phyloP scores from a whole-genome alignment of 1,140 invertebrate genomes.

The Propsilocerus akamusi region DNA sequence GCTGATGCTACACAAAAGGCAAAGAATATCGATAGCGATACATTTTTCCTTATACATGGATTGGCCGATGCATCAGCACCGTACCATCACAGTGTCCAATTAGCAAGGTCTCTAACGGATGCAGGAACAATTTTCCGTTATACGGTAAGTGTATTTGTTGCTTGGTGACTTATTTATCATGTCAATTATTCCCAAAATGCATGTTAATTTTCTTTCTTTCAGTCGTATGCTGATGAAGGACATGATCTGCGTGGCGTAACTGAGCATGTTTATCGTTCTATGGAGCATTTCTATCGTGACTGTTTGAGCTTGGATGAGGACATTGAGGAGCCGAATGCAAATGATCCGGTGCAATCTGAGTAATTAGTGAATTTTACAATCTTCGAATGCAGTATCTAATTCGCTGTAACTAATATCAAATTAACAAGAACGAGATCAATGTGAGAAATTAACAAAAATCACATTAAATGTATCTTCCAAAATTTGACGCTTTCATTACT shows the following conservation, averaged over 20 bases:
- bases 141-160: slow-evolving; percentile 43
- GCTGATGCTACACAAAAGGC: slow-evolving; percentile 74
- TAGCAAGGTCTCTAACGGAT: slow-evolving; percentile 70
- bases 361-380: too few relatives aligned
- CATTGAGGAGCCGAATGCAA: slow-evolving; percentile 11
- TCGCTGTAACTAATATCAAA: too few relatives aligned
- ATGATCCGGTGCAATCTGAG: not conserved
- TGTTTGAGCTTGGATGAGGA: slow-evolving; percentile 67
- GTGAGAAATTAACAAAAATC: too few relatives aligned
- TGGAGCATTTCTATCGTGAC: slow-evolving; percentile 68
- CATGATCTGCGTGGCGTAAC: slow-evolving; percentile 55
- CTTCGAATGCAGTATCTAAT: too few relatives aligned
- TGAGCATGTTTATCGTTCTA: slow-evolving; percentile 65
- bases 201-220: slow-evolving; percentile 9
- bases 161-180: not conserved
- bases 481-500: too few relatives aligned
- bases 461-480: too few relatives aligned
- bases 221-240: slow-evolving; percentile 72
- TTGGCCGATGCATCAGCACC: slow-evolving; percentile 74
- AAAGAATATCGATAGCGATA: slow-evolving; percentile 63
- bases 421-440: too few relatives aligned
- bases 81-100: slow-evolving; percentile 75
- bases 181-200: not conserved
- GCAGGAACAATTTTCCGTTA: slow-evolving; percentile 75
- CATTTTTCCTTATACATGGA: slow-evolving; percentile 77